Percentiles rank a stretch among this genome's conserved stretches.
Conservation (phyloP, 2,888 invertebrate species). For the Hofmannophila pseudospretella region DNA sequence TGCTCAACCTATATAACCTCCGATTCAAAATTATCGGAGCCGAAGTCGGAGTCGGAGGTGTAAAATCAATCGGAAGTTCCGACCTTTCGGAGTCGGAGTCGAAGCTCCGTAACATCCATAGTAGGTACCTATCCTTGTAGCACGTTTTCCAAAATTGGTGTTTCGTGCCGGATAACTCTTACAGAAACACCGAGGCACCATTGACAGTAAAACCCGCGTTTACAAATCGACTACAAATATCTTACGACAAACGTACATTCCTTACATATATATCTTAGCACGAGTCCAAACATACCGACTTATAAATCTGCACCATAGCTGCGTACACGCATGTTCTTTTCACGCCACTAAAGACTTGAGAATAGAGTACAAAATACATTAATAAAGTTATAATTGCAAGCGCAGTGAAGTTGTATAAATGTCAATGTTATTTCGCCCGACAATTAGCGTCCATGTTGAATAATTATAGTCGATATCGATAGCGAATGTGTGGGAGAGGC, state of each 20-base stretch:
- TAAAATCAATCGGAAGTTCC: too few relatives aligned
- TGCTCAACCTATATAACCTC: too few relatives aligned
- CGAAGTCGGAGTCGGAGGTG: too few relatives aligned
- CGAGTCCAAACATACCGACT: constrained; percentile 24
- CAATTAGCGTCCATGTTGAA: constrained; percentile 50
- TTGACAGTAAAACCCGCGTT: constrained; percentile 15
- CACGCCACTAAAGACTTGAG: too few relatives aligned
- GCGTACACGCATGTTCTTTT: neutral
- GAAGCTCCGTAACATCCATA: too few relatives aligned
- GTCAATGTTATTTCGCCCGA: constrained; percentile 46
- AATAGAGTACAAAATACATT: neutral
- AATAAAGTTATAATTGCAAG: constrained; percentile 1
- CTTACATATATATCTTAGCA: constrained; percentile 49
- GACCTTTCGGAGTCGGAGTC: too few relatives aligned
- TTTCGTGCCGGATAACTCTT: too few relatives aligned
- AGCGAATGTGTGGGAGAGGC: constrained; percentile 22
- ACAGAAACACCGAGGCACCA: too few relatives aligned
- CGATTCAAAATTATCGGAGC: too few relatives aligned
- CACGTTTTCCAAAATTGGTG: too few relatives aligned
- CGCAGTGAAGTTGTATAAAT: constrained; percentile 26
- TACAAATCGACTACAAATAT: constrained; percentile 53
- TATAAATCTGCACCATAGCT: constrained; percentile 4
- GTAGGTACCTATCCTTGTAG: too few relatives aligned
- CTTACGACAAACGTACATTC: constrained; percentile 38
- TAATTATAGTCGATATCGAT: constrained; percentile 46